Evolutionary conservation across 2,888 invertebrate genomes (phyloP), one percentile per base, ranked within the genome.

Genomic region (Cheilosia impressa): DNA sequence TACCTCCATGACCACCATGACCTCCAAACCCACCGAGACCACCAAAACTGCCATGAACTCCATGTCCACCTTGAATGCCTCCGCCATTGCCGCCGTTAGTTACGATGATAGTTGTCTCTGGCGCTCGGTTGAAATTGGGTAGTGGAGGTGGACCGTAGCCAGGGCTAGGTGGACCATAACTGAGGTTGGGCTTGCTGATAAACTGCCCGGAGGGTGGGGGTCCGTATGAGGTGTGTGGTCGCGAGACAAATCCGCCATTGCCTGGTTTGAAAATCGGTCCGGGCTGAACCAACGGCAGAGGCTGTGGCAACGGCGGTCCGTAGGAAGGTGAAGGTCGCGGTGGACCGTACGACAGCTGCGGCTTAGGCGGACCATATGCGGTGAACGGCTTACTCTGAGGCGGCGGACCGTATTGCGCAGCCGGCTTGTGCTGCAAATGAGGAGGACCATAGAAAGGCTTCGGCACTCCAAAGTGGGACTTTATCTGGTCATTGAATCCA

Each of bases 371-470:
- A 90, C 93, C 87, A 92, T 93, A 93, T 34, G 93, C 92, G 5
- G 88, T 89, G 45, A 88, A 90, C n/a, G 91, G 91, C 22, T 93
- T 93, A 0, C 91, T 91, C 1, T 87, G 88, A 19, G 81, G 88
- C 22, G 89, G 89, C 6, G 89, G 89, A 2, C 91, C 90, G 68
- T 91, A 91, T 45, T 88, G 88, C 0, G 83, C 65, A 0, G 89
- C 81, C 0, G 89, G 90, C 57, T 88, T 89, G 22, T 90, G 87
- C 43, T 89, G 90, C 6, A 89, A 57, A 81, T 92, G 90, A 0
- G 92, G 93, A 17, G 93, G 93, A 2, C 93, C 93, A 88, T 93
- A 93, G 78, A 90, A 88, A 1, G 92, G 92, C 63, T 92, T 92
- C 1, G 92, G 90, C 9, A 91, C 89, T 0, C 92, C 92, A 62